These are phyloP conservation scores for Andrena camellia DNA, from an alignment of 2,888 invertebrate species.

Conservation along the genomic window DNA sequence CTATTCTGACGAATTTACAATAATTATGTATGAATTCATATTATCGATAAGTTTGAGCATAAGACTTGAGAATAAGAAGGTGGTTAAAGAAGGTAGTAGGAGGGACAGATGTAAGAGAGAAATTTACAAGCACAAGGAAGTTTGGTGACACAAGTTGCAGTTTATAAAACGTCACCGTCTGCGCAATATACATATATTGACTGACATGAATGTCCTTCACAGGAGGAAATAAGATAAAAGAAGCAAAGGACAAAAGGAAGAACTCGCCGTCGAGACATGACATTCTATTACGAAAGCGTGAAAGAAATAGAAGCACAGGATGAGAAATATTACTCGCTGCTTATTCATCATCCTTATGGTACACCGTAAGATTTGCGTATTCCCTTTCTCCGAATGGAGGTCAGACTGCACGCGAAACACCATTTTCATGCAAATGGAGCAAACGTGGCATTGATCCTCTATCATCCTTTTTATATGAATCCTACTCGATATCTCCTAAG, in stretches of 20 bases:
- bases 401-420: not conserved
- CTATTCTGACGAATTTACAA: not conserved
- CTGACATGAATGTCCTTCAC: slow-evolving; percentile 18
- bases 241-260: slow-evolving; percentile 2
- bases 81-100: not conserved
- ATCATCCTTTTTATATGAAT: not conserved
- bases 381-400: not conserved
- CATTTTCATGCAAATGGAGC: not conserved
- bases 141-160: slow-evolving; percentile 23
- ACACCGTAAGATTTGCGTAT: not conserved
- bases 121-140: not conserved
- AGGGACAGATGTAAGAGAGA: no score
- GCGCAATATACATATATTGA: not conserved
- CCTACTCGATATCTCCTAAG: not conserved
- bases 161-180: slow-evolving; percentile 35
- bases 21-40: not conserved
- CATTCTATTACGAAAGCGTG: not conserved
- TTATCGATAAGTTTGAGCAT: not conserved
- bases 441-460: not conserved
- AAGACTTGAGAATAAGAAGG: not conserved
- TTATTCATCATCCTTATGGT: slow-evolving; percentile 4
- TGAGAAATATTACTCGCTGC: not conserved
- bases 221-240: not conserved
- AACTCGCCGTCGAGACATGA: not conserved
- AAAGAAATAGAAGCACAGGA: not conserved